phyloP scores from a whole-genome alignment of 1,140 invertebrate genomes.

The Formica exsecta region DNA sequence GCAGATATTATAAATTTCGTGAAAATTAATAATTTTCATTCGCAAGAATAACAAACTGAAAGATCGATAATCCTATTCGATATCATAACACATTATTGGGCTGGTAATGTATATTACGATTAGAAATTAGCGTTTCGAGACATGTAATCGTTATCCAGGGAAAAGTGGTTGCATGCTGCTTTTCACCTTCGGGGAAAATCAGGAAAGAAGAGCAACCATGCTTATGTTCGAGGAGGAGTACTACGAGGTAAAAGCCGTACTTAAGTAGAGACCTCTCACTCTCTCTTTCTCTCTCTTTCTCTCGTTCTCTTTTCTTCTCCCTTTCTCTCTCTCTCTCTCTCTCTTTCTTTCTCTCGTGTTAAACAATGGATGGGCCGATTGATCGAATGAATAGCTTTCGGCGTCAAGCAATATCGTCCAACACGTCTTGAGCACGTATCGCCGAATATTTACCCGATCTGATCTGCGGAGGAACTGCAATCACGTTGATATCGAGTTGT shows the following conservation, averaged over 20 bases:
- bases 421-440: constrained; percentile 70
- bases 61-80: constrained; percentile 1
- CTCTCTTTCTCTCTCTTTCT: neutral
- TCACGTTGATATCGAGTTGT: constrained; percentile 34
- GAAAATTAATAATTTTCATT: neutral
- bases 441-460: constrained; percentile 57
- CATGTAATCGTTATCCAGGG: constrained; percentile 31
- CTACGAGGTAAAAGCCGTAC: constrained; percentile 37
- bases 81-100: neutral
- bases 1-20: neutral
- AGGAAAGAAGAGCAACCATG: constrained; percentile 55
- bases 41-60: neutral
- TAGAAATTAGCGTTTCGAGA: constrained; percentile 21
- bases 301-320: neutral
- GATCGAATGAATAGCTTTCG: constrained; percentile 72
- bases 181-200: constrained; percentile 52
- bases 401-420: constrained; percentile 65
- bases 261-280: neutral
- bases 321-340: neutral
- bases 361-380: constrained; percentile 71
- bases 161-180: constrained; percentile 30
- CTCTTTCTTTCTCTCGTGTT: constrained; percentile 6
- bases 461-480: constrained; percentile 54
- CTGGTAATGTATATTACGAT: neutral
- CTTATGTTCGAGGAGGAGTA: constrained; percentile 52